Evolutionary conservation across 2,113 vertebrate species (phyloP).

Genomic region (Cephalopterus ornatus): DNA sequence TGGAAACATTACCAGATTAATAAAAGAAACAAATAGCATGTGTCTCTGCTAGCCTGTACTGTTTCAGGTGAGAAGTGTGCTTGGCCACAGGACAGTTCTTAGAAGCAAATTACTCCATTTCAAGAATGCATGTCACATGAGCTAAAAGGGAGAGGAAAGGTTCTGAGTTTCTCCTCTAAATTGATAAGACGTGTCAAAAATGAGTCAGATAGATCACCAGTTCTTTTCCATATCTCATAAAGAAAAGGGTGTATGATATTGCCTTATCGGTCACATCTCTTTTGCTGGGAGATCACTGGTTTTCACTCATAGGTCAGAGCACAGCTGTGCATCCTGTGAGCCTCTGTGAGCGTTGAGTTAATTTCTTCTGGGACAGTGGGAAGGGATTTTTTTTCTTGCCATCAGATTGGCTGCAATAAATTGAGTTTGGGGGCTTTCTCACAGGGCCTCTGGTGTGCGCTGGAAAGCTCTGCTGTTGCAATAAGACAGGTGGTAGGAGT

Average conservation of each 20-base stretch:
- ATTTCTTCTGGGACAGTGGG: neutral
- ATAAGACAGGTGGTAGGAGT: neutral
- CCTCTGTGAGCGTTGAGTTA: neutral
- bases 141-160: neutral
- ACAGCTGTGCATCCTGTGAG: neutral
- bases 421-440: neutral
- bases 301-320: neutral
- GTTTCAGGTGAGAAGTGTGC: neutral
- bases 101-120: neutral
- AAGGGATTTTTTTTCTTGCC: neutral
- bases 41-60: neutral
- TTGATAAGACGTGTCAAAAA: neutral
- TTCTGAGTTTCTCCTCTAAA: neutral
- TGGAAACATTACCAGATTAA: neutral
- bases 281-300: neutral
- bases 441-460: fast-evolving
- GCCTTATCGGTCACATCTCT: neutral
- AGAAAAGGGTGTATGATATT: neutral
- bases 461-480: neutral
- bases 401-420: neutral
- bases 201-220: neutral
- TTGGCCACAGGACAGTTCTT: neutral
- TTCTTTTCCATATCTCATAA: neutral
- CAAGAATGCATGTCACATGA: neutral
- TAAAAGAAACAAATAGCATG: neutral